A percentile compares a stretch with the other conserved stretches of the same genome.
These are phyloP conservation scores for Drosophila erecta DNA, from an alignment of 1,140 invertebrate genomes.

Conservation along the genomic window DNA sequence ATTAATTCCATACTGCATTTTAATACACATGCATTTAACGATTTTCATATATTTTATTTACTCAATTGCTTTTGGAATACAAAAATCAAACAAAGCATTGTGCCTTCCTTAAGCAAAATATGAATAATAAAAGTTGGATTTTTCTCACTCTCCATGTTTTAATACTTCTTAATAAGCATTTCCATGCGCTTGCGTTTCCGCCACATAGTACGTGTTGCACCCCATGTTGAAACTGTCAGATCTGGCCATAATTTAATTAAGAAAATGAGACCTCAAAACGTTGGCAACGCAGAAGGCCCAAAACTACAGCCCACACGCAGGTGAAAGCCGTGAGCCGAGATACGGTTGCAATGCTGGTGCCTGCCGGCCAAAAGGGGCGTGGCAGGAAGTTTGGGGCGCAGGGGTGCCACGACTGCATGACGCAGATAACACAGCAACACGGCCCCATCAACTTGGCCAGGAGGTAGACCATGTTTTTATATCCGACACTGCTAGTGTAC, in stretches of 20 bases:
- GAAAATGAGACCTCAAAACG: slow-evolving; percentile 81
- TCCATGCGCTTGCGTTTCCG: slow-evolving; percentile 22
- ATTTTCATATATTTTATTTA: too few relatives aligned
- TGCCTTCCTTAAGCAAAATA: too few relatives aligned
- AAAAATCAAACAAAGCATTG: too few relatives aligned
- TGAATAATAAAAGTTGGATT: background rate
- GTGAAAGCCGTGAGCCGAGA: slow-evolving; percentile 27
- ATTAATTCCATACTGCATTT: too few relatives aligned
- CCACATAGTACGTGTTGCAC: slow-evolving; percentile 18
- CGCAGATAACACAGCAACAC: slow-evolving; percentile 64
- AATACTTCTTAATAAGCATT: slow-evolving; percentile 10
- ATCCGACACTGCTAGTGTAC: background rate
- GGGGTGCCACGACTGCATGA: slow-evolving; percentile 54
- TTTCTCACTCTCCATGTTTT: background rate
- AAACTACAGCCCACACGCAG: slow-evolving; percentile 18
- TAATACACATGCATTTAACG: too few relatives aligned
- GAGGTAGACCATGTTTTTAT: slow-evolving; percentile 17
- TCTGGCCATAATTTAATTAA: slow-evolving; percentile 80
- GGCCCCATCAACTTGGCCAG: slow-evolving; percentile 28
- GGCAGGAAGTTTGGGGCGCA: slow-evolving; percentile 11
- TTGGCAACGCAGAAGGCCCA: slow-evolving; percentile 31
- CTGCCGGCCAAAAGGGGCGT: slow-evolving; percentile 9
- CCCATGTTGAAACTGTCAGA: slow-evolving; percentile 45
- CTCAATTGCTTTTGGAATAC: too few relatives aligned
- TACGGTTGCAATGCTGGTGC: slow-evolving; percentile 49